A percentile compares a stretch with the other conserved stretches of the same genome.
Evolutionary conservation across 2,113 vertebrate genomes (phyloP).

Genomic region (Glareola pratincola): DNA sequence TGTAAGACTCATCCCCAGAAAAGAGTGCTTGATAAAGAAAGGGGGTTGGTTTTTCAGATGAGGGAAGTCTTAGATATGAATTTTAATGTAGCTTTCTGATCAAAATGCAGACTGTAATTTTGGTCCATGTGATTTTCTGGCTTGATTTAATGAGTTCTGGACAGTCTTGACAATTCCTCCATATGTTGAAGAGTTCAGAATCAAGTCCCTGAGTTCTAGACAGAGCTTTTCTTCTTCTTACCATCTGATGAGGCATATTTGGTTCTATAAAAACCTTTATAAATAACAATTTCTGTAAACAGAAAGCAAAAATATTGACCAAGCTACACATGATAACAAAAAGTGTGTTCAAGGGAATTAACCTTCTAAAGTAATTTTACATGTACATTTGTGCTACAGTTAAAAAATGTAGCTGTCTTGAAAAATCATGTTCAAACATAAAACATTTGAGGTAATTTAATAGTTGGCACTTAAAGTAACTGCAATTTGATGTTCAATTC

Average conservation of each 20-base stretch:
- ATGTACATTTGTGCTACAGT: neutral
- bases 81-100: neutral
- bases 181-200: neutral
- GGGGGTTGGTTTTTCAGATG: neutral
- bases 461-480: constrained; percentile 58
- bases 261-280: neutral
- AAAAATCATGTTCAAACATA: constrained; percentile 49
- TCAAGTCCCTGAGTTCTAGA: neutral
- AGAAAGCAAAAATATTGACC: neutral
- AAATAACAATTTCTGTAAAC: neutral
- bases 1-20: neutral
- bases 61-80: neutral
- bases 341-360: neutral
- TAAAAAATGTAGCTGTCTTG: constrained; percentile 12
- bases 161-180: neutral
- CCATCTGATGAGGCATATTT: neutral
- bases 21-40: neutral
- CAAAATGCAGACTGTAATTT: neutral
- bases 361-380: constrained; percentile 17
- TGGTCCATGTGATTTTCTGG: neutral
- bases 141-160: neutral
- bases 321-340: neutral
- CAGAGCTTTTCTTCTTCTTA: neutral
- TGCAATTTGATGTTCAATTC: constrained; percentile 44
- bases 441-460: constrained; percentile 67